Evolutionary conservation across 2,797 vertebrate genomes (phyloP).

Genomic region (Basileuterus tristriatus): DNA sequence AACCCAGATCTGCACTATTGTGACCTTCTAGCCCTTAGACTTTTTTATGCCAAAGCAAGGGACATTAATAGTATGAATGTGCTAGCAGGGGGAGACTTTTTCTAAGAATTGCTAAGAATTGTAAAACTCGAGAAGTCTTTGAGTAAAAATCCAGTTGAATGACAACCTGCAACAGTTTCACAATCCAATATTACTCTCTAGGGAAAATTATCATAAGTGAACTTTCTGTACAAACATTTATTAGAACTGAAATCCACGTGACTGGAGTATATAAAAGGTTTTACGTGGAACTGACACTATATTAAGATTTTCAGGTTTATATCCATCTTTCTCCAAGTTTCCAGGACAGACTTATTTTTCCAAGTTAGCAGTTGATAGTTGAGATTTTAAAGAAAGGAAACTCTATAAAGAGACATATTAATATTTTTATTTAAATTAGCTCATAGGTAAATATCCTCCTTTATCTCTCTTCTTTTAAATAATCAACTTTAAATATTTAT

Average conservation of each 20-base stretch:
- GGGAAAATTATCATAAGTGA: background rate
- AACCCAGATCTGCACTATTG: background rate
- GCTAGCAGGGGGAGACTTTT: background rate
- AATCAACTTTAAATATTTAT: conserved; percentile 32
- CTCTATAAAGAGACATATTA: background rate
- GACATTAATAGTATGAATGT: fast-evolving
- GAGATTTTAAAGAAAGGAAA: background rate
- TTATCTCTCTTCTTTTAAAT: conserved; percentile 3
- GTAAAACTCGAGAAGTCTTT: background rate
- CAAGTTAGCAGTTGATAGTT: background rate
- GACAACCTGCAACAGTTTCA: background rate
- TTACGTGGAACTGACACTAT: background rate
- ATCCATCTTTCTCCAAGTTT: background rate
- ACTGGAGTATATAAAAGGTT: background rate
- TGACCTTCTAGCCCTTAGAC: background rate
- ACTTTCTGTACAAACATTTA: background rate
- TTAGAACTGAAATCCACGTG: background rate
- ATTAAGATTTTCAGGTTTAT: background rate
- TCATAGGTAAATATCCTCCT: background rate
- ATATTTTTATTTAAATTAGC: background rate
- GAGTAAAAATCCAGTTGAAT: background rate
- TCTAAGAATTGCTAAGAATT: background rate
- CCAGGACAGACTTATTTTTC: background rate
- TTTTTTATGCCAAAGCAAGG: background rate
- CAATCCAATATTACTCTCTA: background rate